Evolutionary conservation across 2,113 vertebrate genomes (phyloP), one percentile per base, ranked within the genome.

Genomic region (Syrmaticus mikado): DNA sequence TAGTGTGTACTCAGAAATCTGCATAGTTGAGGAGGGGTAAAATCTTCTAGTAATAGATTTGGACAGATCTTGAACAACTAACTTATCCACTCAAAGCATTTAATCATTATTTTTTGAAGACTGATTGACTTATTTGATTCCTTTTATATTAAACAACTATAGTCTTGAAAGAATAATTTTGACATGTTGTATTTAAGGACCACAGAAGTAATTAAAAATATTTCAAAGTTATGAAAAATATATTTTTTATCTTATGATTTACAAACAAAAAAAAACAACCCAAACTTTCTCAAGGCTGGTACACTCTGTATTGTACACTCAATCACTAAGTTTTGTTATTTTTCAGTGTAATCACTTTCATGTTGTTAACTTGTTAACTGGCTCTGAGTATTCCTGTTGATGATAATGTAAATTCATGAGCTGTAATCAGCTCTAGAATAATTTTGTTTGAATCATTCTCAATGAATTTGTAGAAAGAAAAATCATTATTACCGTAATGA

Each of bases 401-500:
- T 90, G 82, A 87, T 78, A 89, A 95, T 94, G 67, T 68, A 96
- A 96, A 95, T 95, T 94, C 65, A 95, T 92, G 71, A 94, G 25
- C 28, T 91, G 7, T 79, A 96, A 96, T 97, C 94, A 96, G 58
- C 92, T 92, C 76, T 36, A 14, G 67, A 66, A 11, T 74, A 93
- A 95, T 83, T 96, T 90, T 93, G 34, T 68, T 90, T 64, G 61
- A 30, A 94, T 85, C 45, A 70, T 82, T 96, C 73, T 74, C 75
- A 91, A 74, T 87, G 82, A 89, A 81, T 82, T 95, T 95, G 91
- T 94, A 82, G 74, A 64, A 87, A 85, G 68, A 93, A 92, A 92
- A 93, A 64, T 92, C 52, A 17, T 85, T 92, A 92, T 86, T 95
- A 64, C 19, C 64, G 27, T 87, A 93, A 82, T 70, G 20, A 83